phyloP scores from a whole-genome alignment of 2,113 vertebrate species.

The Laterallus jamaicensis region DNA sequence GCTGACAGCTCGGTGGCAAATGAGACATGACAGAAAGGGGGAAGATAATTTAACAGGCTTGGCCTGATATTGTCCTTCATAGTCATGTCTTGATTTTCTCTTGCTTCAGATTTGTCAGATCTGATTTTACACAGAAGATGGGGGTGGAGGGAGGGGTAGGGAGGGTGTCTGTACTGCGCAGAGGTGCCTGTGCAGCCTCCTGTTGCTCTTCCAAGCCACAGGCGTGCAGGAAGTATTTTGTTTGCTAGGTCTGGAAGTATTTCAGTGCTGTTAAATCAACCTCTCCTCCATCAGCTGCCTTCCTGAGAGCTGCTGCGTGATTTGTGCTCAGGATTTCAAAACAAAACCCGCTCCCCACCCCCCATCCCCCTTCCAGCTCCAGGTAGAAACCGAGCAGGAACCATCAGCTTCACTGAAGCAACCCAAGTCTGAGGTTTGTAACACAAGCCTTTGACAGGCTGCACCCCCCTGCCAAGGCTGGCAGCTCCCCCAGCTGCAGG shows the following conservation, averaged over 20 bases:
- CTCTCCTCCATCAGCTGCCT: neutral
- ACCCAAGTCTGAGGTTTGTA: neutral
- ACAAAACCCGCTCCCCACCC: neutral
- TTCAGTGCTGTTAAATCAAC: neutral
- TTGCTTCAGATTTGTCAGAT: constrained; percentile 58
- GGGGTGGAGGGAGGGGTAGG: neutral
- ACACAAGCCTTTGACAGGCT: neutral
- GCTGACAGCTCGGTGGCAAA: constrained; percentile 24
- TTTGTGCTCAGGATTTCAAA: constrained; percentile 15
- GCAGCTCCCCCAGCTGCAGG: neutral
- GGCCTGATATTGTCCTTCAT: constrained; percentile 61
- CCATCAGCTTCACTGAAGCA: neutral
- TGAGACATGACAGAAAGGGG: constrained; percentile 51
- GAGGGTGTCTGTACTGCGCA: neutral
- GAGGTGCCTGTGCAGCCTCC: neutral
- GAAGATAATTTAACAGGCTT: constrained; percentile 54
- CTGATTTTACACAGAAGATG: constrained; percentile 37
- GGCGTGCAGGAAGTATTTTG: neutral
- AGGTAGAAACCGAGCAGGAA: neutral
- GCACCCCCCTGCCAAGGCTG: neutral
- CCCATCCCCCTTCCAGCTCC: no score
- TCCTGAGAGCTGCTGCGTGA: neutral
- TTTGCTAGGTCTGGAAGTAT: neutral
- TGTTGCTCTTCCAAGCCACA: constrained; percentile 28
- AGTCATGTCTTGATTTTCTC: constrained; percentile 54